These are phyloP conservation scores for Yponomeuta cagnagella DNA, from an alignment of 2,888 invertebrate genomes.

Conservation along the genomic window DNA sequence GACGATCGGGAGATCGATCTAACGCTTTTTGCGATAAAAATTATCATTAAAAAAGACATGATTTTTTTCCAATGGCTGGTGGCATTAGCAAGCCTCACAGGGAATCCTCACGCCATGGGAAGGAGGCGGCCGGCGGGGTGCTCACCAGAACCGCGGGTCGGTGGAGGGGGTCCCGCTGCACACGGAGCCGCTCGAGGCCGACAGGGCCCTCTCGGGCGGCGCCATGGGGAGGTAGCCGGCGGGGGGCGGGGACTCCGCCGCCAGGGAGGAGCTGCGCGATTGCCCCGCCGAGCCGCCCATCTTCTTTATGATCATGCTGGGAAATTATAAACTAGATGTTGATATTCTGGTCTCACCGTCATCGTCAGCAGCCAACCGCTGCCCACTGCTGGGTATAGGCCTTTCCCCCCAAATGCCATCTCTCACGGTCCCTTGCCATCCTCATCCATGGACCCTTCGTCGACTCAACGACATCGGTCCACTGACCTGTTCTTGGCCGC, in stretches of 20 bases:
- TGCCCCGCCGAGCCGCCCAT: conserved; percentile 52
- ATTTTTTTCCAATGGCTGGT: too few relatives aligned
- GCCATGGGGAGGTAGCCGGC: conserved; percentile 82
- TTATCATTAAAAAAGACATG: too few relatives aligned
- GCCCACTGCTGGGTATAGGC: too few relatives aligned
- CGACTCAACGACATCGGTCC: too few relatives aligned
- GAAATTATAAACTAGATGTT: background rate
- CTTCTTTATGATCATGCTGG: conserved; percentile 45
- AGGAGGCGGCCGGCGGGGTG: background rate
- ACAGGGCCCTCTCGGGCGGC: conserved; percentile 51
- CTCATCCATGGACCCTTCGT: too few relatives aligned
- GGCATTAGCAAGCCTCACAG: too few relatives aligned
- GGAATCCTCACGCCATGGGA: background rate
- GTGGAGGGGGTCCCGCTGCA: conserved; percentile 89
- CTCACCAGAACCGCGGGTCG: conserved; percentile 78
- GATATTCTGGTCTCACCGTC: background rate
- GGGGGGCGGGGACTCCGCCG: conserved; percentile 26
- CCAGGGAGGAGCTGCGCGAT: background rate
- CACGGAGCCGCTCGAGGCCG: conserved; percentile 83
- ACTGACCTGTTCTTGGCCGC: too few relatives aligned
- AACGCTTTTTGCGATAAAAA: too few relatives aligned
- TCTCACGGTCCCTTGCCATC: too few relatives aligned
- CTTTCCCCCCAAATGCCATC: too few relatives aligned
- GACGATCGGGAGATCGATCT: too few relatives aligned
- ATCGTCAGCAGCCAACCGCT: background rate